Percentiles rank a stretch among this genome's conserved stretches.
Conservation (phyloP, 64 coral and sea anemone species). For the Pachyseris speciosa region DNA sequence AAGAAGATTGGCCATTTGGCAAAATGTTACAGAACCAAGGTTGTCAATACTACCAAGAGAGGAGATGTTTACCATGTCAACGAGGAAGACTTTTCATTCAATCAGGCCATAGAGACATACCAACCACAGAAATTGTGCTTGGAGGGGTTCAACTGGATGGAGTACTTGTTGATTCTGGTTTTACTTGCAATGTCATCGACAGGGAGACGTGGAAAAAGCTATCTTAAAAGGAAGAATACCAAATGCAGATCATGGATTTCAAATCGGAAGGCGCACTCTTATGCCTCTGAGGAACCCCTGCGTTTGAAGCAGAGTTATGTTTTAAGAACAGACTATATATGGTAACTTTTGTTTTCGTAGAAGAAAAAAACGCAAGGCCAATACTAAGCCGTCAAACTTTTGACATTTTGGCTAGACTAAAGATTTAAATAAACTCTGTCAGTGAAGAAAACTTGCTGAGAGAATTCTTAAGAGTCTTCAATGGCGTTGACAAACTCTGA, state of each 20-base stretch:
- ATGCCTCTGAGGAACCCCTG: slow-evolving; percentile 58
- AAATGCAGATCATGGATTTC: slow-evolving; percentile 55
- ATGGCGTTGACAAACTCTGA: too few relatives aligned
- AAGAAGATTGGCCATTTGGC: slow-evolving; percentile 56
- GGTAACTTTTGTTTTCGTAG: slow-evolving; percentile 46
- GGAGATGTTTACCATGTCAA: slow-evolving; percentile 5
- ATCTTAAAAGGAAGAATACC: slow-evolving; percentile 11
- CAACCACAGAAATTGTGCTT: slow-evolving; percentile 39
- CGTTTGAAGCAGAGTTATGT: slow-evolving; percentile 56
- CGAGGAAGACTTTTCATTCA: slow-evolving; percentile 22
- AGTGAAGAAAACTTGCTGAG: too few relatives aligned
- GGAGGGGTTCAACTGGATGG: slow-evolving; percentile 56
- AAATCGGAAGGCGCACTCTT: slow-evolving; percentile 38
- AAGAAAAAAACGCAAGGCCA: slow-evolving; percentile 50
- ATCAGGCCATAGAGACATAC: background rate
- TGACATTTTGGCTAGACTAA: slow-evolving; percentile 55
- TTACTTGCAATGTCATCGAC: slow-evolving; percentile 58
- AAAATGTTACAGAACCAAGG: slow-evolving; percentile 38
- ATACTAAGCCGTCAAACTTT: slow-evolving; percentile 55
- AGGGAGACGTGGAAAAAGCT: slow-evolving; percentile 34
- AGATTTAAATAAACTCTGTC: too few relatives aligned
- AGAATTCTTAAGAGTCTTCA: too few relatives aligned
- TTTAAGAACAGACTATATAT: slow-evolving; percentile 16
- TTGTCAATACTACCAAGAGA: background rate
- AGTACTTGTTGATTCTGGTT: slow-evolving; percentile 75